Conservation (phyloP, 1,140 invertebrate genomes). For the Drosophila lacertosa region DNA sequence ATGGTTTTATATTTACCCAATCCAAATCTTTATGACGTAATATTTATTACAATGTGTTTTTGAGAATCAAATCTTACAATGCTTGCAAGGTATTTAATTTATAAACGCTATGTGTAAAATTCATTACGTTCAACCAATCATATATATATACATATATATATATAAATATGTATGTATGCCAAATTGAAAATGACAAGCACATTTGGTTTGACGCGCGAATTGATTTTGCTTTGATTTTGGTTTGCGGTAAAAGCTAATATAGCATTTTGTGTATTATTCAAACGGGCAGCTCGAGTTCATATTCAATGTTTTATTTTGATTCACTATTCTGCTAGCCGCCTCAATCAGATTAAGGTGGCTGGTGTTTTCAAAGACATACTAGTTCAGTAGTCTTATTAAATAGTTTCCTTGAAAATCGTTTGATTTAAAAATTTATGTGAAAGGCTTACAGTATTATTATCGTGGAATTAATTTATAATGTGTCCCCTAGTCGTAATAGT, state of each 20-base stretch:
- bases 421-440: not conserved
- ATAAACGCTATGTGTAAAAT: conserved; percentile 21
- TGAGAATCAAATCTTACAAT: conserved; percentile 8
- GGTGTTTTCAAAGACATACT: conserved; percentile 11
- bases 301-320: conserved; percentile 21
- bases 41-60: conserved; percentile 18
- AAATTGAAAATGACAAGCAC: conserved; percentile 42
- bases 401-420: conserved; percentile 7
- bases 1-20: conserved; percentile 29
- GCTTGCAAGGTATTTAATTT: conserved; percentile 7
- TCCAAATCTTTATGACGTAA: conserved; percentile 50
- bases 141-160: conserved; percentile 5
- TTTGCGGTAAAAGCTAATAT: conserved; percentile 1
- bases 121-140: conserved; percentile 6
- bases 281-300: conserved; percentile 14
- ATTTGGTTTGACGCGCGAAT: conserved; percentile 49
- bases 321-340: not conserved
- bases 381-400: not conserved
- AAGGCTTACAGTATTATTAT: not conserved
- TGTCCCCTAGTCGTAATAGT: not conserved
- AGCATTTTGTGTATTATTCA: conserved; percentile 6
- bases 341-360: conserved; percentile 19
- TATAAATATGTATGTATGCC: conserved; percentile 3
- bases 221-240: conserved; percentile 6
- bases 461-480: not conserved